Evolutionary conservation across 2,888 invertebrate genomes (phyloP), one percentile per base, ranked within the genome.

Genomic region (Plebejus melissa): DNA sequence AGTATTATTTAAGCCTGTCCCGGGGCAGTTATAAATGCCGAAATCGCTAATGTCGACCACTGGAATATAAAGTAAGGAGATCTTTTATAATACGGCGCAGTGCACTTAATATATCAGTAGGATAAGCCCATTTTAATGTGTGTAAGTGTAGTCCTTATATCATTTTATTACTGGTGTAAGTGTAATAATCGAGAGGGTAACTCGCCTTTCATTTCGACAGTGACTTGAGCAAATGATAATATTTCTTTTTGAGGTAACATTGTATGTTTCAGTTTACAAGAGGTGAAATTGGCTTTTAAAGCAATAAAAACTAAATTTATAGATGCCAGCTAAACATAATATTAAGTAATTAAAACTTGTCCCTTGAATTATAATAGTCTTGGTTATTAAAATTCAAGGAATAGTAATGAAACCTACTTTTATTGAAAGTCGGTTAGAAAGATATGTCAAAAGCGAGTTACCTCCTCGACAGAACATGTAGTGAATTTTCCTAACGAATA

Each of bases 401-500:
- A 38, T 22, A 22, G 22, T 6, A 38, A 5, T 5, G 5, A 38
- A 38, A 38, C 5, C 22, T 22, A 22, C 5, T 58, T n/a, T 22
- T 22, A 5, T n/a, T n/a, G 6, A 58, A 58, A n/a, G 58, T 28
- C 16, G 69, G 4, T n/a, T 7, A 69, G 7, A n/a, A 13, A 22
- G 1, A 54, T 16, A 50, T 50, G n/a, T 71, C 28, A 46, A 50
- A 54, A 50, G 6, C 54, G 54, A 32, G 50, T 72, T 50, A 7
- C 41, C 7, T 38, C 4, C 46, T n/a, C 22, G 13, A 41, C 22
- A 41, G 22, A 54, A 54, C 32, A 2, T 32, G 72, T 72, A 72
- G 72, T 72, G 72, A 72, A 54, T 54, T 50, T 50, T 72, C 16
- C 54, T 72, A 72, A 72, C 72, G 28, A 72, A 72, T 50, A 72